phyloP scores from a whole-genome alignment of 2,888 invertebrate species.

The Lordiphosa andalusiaca region DNA sequence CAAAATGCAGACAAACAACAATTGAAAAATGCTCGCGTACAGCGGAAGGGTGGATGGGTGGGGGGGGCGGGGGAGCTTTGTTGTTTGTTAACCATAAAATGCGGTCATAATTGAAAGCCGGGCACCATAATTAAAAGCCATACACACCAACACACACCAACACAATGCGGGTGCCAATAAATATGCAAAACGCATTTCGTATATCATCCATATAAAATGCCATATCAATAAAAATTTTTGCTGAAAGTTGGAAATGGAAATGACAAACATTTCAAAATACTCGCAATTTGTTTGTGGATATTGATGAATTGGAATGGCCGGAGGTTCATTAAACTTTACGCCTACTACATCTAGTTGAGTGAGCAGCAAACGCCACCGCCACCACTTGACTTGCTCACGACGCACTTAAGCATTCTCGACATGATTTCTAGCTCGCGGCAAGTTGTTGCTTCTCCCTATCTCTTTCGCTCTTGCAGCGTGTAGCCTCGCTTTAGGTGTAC shows the following conservation, averaged over 20 bases:
- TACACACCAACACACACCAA: constrained; percentile 6
- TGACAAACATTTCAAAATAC: constrained; percentile 29
- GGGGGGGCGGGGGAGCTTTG: constrained; percentile 7
- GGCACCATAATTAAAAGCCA: constrained; percentile 48
- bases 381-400: constrained; percentile 44
- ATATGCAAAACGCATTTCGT: constrained; percentile 51
- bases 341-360: constrained; percentile 1
- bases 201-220: constrained; percentile 25
- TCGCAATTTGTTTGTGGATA: constrained; percentile 36
- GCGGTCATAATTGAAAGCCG: constrained; percentile 47
- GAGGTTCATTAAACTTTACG: constrained; percentile 63
- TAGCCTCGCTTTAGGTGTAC: constrained; percentile 35
- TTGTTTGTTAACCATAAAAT: constrained; percentile 40
- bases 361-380: constrained; percentile 24
- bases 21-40: constrained; percentile 51
- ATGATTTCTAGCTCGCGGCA: constrained; percentile 67
- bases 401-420: constrained; percentile 63
- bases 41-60: not conserved
- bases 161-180: constrained; percentile 33
- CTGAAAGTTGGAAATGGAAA: constrained; percentile 26
- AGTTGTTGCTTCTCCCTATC: constrained; percentile 33
- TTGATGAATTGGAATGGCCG: constrained; percentile 43
- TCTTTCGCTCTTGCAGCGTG: constrained; percentile 3
- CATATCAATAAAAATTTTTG: constrained; percentile 26
- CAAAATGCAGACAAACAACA: constrained; percentile 37